Base-by-base conservation (phyloP, 2,888 invertebrate species). In the Chrysolina oricalcia region DNA sequence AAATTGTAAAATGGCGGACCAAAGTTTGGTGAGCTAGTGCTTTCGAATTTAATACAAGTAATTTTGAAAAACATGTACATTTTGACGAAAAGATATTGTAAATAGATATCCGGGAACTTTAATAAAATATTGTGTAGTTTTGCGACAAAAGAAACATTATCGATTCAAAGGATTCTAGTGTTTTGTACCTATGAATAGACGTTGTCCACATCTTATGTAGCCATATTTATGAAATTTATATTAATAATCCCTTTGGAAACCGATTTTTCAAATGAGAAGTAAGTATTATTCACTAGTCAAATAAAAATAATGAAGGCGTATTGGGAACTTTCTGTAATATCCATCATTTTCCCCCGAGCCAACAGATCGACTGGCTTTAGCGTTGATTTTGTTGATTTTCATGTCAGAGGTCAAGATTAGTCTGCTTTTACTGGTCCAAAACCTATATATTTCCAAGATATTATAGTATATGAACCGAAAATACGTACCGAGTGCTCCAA, bases 1-100 rank as follows among this genome's bases (percentile, higher is more conserved):
- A 89, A 89, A 89, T 89, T 90, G 90, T 91, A 92, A 91, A 91
- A 92, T 93, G 92, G 93, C 92, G 91, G 91, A 90, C 89, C 89
- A 89, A 91, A 91, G 92, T 92, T 92, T 92, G 92, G 91, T 92
- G 91, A 75, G 78, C 78, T 75, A 91, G 91, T 90, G 90, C 91
- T 86, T 86, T 86, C 83, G 82, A 84, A 86, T 85, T 84, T 84
- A 48, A 83, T 74, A 81, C 79, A 81, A 83, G 81, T 82, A 84
- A 84, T 82, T 65, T 75, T 75, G 69, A 59, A 72, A 75, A 81
- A 77, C 72, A 81, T 77, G 78, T 75, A 69, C 72, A 76, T 80
- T 79, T 80, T 77, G 71, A 73, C 46, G 73, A 75, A 70, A 73
- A 78, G 74, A 73, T 70, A 65, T 68, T 70, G 46, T 74, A 73